These are phyloP conservation scores for Drosophila paulistorum DNA, from an alignment of 1,140 invertebrate genomes.

Conservation along the genomic window DNA sequence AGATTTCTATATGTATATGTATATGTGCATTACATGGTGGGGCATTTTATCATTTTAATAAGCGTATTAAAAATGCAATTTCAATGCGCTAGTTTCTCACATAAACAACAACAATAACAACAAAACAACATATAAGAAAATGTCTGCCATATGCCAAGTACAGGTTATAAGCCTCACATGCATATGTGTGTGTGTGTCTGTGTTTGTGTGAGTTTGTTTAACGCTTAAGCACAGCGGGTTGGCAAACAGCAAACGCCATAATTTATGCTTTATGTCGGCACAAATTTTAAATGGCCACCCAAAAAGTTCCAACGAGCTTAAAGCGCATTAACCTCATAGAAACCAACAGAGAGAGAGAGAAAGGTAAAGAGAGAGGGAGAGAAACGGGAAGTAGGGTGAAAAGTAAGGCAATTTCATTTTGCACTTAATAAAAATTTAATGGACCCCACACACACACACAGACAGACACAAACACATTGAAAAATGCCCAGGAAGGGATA, in stretches of 20 bases:
- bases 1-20: constrained; percentile 25
- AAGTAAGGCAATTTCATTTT: constrained; percentile 72
- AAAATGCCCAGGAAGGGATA: constrained; percentile 1
- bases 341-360: neutral
- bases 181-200: constrained; percentile 14
- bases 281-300: constrained; percentile 67
- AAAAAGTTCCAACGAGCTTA: constrained; percentile 54
- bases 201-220: neutral
- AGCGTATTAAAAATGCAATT: constrained; percentile 66
- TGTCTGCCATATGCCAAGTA: constrained; percentile 34
- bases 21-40: constrained; percentile 30
- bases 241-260: constrained; percentile 44
- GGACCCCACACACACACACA: constrained; percentile 35
- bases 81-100: constrained; percentile 59
- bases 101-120: constrained; percentile 32
- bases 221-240: constrained; percentile 19
- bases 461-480: constrained; percentile 28
- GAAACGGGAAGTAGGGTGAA: constrained; percentile 18
- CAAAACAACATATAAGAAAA: constrained; percentile 15
- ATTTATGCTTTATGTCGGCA: constrained; percentile 66
- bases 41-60: constrained; percentile 64
- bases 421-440: constrained; percentile 78
- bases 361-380: neutral
- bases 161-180: constrained; percentile 22
- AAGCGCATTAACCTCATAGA: constrained; percentile 62